These are phyloP conservation scores for Boulengeromyrus knoepffleri DNA, from an alignment of 2,113 vertebrate species.

Conservation along the genomic window DNA sequence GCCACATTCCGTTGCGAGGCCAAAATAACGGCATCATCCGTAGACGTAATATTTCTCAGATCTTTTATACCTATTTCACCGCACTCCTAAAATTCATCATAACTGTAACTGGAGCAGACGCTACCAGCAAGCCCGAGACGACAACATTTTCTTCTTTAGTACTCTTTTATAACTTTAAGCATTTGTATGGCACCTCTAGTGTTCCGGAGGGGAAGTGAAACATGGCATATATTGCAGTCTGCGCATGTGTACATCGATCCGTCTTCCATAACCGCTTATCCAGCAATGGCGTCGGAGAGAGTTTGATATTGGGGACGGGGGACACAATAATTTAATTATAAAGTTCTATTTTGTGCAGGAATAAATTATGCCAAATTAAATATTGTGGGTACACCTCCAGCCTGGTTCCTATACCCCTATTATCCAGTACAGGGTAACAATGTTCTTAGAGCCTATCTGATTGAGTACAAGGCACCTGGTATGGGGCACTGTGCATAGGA, in stretches of 20 bases:
- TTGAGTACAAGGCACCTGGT: background rate
- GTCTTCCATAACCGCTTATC: background rate
- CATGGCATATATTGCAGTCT: background rate
- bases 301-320: background rate
- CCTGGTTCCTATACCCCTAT: background rate
- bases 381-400: background rate
- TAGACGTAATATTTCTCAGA: background rate
- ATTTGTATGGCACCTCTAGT: background rate
- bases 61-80: background rate
- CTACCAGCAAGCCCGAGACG: background rate
- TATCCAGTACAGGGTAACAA: background rate
- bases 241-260: background rate
- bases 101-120: background rate
- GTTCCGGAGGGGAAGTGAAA: background rate
- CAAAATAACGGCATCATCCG: background rate
- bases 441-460: background rate
- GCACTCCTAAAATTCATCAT: background rate
- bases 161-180: background rate
- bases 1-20: background rate
- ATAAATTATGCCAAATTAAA: background rate
- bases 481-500: background rate
- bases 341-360: background rate
- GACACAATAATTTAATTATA: background rate
- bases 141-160: background rate
- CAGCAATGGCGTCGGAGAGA: background rate